Evolutionary conservation across 2,888 invertebrate species (phyloP), one percentile per base, ranked within the genome.

Genomic region (Hecatera dysodea): DNA sequence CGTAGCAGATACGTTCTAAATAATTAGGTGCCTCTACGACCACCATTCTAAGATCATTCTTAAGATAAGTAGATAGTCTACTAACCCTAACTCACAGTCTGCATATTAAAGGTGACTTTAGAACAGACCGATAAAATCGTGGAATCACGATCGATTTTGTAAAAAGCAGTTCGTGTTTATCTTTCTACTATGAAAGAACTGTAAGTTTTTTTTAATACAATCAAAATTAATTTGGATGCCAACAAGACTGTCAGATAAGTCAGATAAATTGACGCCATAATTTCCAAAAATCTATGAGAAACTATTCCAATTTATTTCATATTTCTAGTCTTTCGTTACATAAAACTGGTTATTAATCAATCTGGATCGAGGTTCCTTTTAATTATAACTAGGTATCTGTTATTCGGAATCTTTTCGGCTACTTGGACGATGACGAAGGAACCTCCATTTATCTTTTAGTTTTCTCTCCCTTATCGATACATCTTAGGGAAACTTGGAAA

Each of bases 351-450:
- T 67, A 82, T 83, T 83, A 78, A 82, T 82, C 72, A 78, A 67
- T 73, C 44, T 66, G 44, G 44, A 57, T 50, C 52, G 60, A 68
- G 63, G 55, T 61, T 65, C 66, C 59, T 72, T 78, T 71, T 78
- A 78, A 81, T 78, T 78, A 82, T 82, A 78, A 75, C 78, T 78
- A 71, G 68, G 50, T 78, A 81, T 76, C 72, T 81, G 59, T 69
- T 77, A 66, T 75, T 78, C 61, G 59, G 57, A 24, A 81, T 83
- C 53, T 67, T 72, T 73, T 75, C 69, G 56, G 24, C 36, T 74
- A 59, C 62, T 64, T 74, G 71, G 78, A 77, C 72, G 64, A 81
- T 83, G 81, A 83, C 70, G 72, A 69, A 83, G 66, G 70, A 80
- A 67, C 48, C 65, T 56, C 52, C 56, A 83, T 82, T 83, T 83